Conservation (phyloP, 2,113 vertebrate species). For the Rhinolophus ferrumequinum region DNA sequence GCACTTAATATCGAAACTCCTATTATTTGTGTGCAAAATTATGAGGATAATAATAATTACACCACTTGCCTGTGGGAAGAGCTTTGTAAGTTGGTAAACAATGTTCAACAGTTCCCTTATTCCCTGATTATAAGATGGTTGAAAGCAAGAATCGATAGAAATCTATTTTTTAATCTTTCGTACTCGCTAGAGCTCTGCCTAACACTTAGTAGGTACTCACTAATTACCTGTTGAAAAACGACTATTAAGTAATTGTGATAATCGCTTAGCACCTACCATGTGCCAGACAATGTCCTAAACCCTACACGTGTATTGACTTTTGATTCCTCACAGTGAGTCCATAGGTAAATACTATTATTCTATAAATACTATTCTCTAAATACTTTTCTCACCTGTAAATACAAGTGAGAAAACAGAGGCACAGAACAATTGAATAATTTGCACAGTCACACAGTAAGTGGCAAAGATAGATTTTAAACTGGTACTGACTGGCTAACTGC, state of each 20-base stretch:
- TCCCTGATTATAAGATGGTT: not conserved
- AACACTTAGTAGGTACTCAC: not conserved
- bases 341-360: not conserved
- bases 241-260: not conserved
- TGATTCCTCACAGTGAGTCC: not conserved
- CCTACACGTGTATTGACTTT: not conserved
- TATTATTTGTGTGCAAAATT: not conserved
- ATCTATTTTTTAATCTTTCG: not conserved
- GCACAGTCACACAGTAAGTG: not conserved
- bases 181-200: not conserved
- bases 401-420: slow-evolving; percentile 24
- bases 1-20: not conserved
- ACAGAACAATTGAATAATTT: slow-evolving; percentile 1
- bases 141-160: not conserved
- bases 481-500: not conserved
- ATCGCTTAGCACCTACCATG: not conserved
- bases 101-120: not conserved
- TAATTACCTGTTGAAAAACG: not conserved
- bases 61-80: not conserved
- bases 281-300: not conserved
- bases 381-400: too few relatives aligned
- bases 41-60: not conserved
- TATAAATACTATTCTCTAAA: not conserved
- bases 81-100: not conserved
- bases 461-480: slow-evolving; percentile 25